phyloP scores from a whole-genome alignment of 2,888 invertebrate species.

The Tetramorium bicarinatum region DNA sequence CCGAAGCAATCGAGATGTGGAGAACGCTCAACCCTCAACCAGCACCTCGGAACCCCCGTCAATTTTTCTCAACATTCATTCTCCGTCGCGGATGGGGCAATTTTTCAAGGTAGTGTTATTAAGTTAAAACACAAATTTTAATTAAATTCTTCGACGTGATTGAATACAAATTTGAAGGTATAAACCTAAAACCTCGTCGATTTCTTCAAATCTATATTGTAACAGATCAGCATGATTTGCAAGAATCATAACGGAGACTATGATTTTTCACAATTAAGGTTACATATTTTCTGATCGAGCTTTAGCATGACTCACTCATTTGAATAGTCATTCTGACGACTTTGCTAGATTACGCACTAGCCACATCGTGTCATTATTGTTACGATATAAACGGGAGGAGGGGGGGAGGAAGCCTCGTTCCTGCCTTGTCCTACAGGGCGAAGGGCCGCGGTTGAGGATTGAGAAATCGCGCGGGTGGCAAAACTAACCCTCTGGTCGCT shows the following conservation, averaged over 20 bases:
- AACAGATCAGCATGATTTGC: neutral
- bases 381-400: neutral
- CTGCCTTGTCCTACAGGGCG: too few species aligned
- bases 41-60: neutral
- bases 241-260: neutral
- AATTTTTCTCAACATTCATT: neutral
- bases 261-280: neutral
- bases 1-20: neutral
- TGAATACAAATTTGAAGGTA: neutral
- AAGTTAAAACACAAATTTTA: neutral
- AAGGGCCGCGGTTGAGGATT: neutral
- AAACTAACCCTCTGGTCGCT: conserved; percentile 64
- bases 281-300: too few species aligned
- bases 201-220: neutral
- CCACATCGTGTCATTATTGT: neutral
- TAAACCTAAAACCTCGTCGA: neutral
- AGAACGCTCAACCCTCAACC: conserved; percentile 2
- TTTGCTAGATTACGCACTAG: too few species aligned
- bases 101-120: neutral
- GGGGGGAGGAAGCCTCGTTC: too few species aligned
- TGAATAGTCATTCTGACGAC: neutral
- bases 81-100: neutral
- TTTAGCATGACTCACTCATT: too few species aligned
- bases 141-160: neutral
- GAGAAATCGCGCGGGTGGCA: conserved; percentile 18